Base-by-base conservation (phyloP, 2,888 invertebrate genomes). In the Athalia rosae region DNA sequence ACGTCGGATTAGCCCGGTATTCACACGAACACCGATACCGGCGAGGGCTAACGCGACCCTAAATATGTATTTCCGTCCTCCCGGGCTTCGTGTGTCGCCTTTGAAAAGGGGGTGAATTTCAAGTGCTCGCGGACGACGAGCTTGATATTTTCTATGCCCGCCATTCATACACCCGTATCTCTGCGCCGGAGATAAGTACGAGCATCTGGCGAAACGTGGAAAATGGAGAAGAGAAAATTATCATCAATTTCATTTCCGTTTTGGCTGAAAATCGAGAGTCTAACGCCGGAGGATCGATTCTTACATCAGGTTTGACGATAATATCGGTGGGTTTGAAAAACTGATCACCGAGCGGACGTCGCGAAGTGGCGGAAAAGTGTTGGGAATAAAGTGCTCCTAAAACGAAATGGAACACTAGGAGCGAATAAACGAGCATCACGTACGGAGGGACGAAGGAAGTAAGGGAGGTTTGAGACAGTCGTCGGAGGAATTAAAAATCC, bases 1-100 rank as follows among this genome's bases (percentile, higher is more conserved):
- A 41, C n/a, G 69, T n/a, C 53, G n/a, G 28, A 28, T 28, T 28
- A 28, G 28, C 28, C 28, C 28, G 28, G 28, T 28, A 28, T 28
- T 66, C n/a, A 4, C 53, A 53, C 53, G 53, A 11, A 4, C 53
- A 53, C 53, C 9, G n/a, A 53, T 66, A 66, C 15, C 15, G 48
- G 48, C 13, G 48, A 47, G 43, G 66, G 48, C 15, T 15, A 15
- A 66, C 48, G 66, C 56, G 53, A n/a, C 53, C 53, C 69, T 69
- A 41, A 69, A 69, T 69, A 43, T 69, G 28, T 69, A 69, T 53
- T 69, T 66, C 69, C 15, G 69, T 69, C 69, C 53, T 43, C 53
- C 5, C 7, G 53, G n/a, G 53, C 53, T 53, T 53, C 41, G 41
- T n/a, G 53, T 53, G 56, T 69, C 69, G 43, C 43, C 7, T 56